Conservation (phyloP, 2,797 vertebrate species). For the Catharus ustulatus region DNA sequence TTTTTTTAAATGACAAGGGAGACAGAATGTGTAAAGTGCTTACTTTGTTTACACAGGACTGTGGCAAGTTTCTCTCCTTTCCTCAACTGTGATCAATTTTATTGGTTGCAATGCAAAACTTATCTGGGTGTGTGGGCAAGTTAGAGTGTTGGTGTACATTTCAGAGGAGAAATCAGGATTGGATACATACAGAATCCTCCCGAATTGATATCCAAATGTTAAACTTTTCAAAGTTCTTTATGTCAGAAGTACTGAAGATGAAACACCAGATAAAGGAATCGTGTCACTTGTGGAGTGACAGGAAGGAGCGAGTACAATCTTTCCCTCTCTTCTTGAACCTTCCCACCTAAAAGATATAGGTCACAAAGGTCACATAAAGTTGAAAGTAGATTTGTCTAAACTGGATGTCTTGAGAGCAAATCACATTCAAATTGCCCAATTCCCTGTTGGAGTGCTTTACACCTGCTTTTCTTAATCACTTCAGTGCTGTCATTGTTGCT, state of each 20-base stretch:
- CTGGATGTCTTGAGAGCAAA: background rate
- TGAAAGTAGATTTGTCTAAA: background rate
- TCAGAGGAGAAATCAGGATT: background rate
- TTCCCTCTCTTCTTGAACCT: background rate
- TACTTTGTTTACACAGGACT: background rate
- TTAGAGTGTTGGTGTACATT: background rate
- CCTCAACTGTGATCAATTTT: background rate
- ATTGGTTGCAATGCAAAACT: background rate
- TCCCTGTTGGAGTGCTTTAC: background rate
- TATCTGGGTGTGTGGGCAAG: rapidly evolving
- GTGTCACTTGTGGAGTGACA: rapidly evolving
- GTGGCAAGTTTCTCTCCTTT: background rate
- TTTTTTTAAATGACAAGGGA: background rate
- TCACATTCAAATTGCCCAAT: background rate
- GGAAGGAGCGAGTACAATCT: background rate
- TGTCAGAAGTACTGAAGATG: background rate
- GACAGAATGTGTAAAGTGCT: background rate
- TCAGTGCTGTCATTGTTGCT: background rate
- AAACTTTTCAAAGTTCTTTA: background rate
- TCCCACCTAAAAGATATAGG: background rate
- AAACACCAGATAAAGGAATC: background rate
- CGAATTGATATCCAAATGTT: background rate
- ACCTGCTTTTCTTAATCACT: background rate
- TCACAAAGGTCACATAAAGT: background rate
- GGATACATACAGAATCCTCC: background rate